Percentiles rank a stretch among this genome's conserved stretches.
Conservation (phyloP, 1,140 invertebrate species). For the Sminthurides bifidus region DNA sequence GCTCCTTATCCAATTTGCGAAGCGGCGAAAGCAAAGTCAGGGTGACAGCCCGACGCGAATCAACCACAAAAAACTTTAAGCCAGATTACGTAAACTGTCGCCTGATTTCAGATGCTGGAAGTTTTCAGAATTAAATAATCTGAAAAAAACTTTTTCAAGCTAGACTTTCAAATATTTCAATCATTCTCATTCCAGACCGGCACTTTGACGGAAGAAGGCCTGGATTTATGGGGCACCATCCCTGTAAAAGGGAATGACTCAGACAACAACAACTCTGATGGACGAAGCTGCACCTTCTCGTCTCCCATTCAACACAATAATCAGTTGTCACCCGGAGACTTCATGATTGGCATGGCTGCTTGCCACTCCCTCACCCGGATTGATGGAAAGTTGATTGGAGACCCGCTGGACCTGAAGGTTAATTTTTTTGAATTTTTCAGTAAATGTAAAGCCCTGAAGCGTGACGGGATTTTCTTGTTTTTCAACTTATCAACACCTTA, state of each 20-base stretch:
- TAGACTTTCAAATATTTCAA: too few species aligned
- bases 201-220: constrained; percentile 83
- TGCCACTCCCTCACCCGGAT: constrained; percentile 74
- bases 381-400: constrained; percentile 59
- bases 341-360: constrained; percentile 52
- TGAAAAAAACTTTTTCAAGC: too few species aligned
- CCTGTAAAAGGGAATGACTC: constrained; percentile 36
- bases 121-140: too few species aligned
- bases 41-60: too few species aligned
- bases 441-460: not conserved
- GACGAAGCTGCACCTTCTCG: constrained; percentile 37
- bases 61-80: too few species aligned
- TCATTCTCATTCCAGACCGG: constrained; percentile 74
- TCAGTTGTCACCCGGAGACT: constrained; percentile 24
- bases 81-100: too few species aligned
- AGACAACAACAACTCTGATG: not conserved
- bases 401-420: constrained; percentile 67
- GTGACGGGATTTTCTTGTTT: too few species aligned
- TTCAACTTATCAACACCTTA: too few species aligned
- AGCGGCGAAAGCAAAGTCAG: too few species aligned
- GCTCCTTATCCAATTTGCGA: too few species aligned
- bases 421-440: not conserved
- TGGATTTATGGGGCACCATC: constrained; percentile 81
- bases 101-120: too few species aligned
- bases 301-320: constrained; percentile 33